These are phyloP conservation scores for Platygyra sinensis DNA, from an alignment of 64 coral and sea anemone species.

Conservation along the genomic window DNA sequence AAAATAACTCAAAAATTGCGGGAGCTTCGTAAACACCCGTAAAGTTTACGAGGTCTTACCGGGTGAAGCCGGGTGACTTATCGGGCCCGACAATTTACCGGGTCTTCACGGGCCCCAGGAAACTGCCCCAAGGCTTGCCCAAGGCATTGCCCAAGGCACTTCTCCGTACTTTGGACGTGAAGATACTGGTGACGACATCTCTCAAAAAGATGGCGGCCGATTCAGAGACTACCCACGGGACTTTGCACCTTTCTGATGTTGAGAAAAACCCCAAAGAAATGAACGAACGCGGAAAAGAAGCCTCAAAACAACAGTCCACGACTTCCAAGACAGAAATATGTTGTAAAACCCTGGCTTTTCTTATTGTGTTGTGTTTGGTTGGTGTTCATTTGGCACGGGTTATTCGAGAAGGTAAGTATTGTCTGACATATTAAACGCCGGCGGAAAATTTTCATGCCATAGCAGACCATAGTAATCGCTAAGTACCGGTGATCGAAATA, in stretches of 20 bases:
- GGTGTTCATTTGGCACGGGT: constrained; percentile 73
- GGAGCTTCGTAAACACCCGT: too few species aligned
- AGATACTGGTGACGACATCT: not conserved
- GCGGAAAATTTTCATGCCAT: too few species aligned
- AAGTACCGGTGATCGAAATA: too few species aligned
- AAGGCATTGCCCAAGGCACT: not conserved
- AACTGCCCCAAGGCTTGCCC: too few species aligned
- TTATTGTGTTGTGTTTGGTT: constrained; percentile 55
- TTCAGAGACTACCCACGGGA: not conserved
- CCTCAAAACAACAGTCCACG: not conserved
- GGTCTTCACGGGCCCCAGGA: too few species aligned
- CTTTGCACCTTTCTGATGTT: constrained; percentile 6
- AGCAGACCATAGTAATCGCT: too few species aligned
- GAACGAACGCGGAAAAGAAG: not conserved
- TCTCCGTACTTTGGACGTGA: not conserved
- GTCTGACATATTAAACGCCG: not conserved
- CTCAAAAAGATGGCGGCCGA: constrained; percentile 25
- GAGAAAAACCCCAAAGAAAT: constrained; percentile 28
- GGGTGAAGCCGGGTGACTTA: too few species aligned
- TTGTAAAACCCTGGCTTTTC: constrained; percentile 74
- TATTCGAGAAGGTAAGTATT: constrained; percentile 51
- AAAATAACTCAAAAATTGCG: too few species aligned
- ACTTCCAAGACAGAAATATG: constrained; percentile 60
- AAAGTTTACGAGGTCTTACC: too few species aligned
- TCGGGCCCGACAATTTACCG: too few species aligned